Conservation (phyloP, 2,113 vertebrate genomes). For the Gallinago jamesoni region DNA sequence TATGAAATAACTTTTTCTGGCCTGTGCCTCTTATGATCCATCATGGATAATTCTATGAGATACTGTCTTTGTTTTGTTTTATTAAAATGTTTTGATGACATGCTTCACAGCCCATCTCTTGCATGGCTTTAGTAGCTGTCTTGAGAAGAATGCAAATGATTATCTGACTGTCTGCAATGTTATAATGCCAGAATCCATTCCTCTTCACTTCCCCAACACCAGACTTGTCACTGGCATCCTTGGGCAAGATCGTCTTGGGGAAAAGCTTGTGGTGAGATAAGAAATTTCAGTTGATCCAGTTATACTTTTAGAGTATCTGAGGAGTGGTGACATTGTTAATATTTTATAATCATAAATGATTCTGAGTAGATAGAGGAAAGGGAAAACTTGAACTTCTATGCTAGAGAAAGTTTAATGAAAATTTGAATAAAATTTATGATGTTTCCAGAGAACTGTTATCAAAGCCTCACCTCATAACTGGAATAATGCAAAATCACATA, state of each 20-base stretch:
- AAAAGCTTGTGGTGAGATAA: background rate
- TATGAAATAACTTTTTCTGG: constrained; percentile 11
- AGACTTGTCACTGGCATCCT: background rate
- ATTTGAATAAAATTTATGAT: background rate
- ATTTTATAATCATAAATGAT: background rate
- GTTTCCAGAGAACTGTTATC: background rate
- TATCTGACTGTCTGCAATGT: background rate
- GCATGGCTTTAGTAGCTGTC: background rate
- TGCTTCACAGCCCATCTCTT: background rate
- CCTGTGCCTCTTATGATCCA: background rate
- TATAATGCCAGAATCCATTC: background rate
- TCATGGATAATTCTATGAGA: background rate
- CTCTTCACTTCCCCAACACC: background rate
- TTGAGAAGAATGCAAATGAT: background rate
- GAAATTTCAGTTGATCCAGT: background rate
- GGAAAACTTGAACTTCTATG: background rate
- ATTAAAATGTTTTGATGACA: background rate
- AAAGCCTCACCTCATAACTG: background rate
- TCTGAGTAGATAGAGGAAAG: background rate
- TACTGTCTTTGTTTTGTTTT: background rate
- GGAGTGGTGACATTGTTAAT: background rate
- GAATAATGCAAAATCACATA: background rate
- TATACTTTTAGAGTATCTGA: background rate
- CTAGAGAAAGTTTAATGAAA: background rate
- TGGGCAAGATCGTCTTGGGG: background rate